Conservation (phyloP, 2,797 vertebrate species). For the Botia almorhae region DNA sequence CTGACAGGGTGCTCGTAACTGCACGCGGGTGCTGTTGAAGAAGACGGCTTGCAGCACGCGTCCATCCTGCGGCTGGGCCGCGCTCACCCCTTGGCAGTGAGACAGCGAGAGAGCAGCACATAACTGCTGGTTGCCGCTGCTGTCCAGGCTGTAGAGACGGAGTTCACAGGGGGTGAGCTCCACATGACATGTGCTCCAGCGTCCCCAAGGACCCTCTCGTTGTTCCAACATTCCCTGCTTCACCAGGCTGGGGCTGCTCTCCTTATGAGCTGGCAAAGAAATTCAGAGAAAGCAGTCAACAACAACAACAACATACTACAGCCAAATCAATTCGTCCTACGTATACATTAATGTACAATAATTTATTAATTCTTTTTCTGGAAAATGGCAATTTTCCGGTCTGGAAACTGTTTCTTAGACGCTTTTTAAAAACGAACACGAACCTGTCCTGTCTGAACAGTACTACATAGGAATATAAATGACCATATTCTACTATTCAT, state of each 20-base stretch:
- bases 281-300: not conserved
- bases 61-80: constrained; percentile 80
- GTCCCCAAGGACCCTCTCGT: constrained; percentile 84
- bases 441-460: no score
- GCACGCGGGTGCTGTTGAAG: constrained; percentile 88
- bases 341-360: no score
- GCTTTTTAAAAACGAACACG: no score
- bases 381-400: no score
- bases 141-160: constrained; percentile 87
- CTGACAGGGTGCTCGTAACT: constrained; percentile 86
- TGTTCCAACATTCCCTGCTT: constrained; percentile 93
- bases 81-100: constrained; percentile 88
- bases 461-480: no score
- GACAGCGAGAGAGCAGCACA: constrained; percentile 86
- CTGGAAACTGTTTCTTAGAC: no score
- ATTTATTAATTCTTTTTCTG: no score
- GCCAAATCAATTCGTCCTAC: not conserved
- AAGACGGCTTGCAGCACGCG: constrained; percentile 88
- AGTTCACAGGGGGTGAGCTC: constrained; percentile 91
- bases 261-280: constrained; percentile 80
- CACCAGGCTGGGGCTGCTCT: constrained; percentile 83
- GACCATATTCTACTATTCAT: no score
- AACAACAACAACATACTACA: not conserved
- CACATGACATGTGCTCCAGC: constrained; percentile 89
- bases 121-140: constrained; percentile 89